Base-by-base conservation (phyloP, 2,797 vertebrate species). In the Pipistrellus kuhlii region DNA sequence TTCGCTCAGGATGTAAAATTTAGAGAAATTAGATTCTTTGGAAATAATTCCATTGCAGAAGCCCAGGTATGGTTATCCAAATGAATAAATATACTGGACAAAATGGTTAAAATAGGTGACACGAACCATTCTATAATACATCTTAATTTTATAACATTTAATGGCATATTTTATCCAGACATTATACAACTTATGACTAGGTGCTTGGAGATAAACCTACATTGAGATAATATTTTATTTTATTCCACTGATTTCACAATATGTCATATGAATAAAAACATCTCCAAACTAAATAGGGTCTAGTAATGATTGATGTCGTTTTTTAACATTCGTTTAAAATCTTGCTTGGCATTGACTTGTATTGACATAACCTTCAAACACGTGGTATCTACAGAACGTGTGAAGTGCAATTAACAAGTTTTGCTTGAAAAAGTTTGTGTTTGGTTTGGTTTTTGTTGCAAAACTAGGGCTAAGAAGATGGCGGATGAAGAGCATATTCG, bases 41-140 rank as follows among this genome's bases (percentile, higher is more conserved):
- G 25, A 96, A 96, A 94, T 77, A 87, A 91, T 73, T 85, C 46
- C 18, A 91, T 48, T 64, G 9, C 35, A 62, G 25, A 91, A 48
- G 0, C 38, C 27, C 66, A 88, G 32, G 83, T 78, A 64, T 11
- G 3, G 25, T 53, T 88, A 88, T 71, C 10, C 25, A 90, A 94
- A 88, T 86, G 77, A 90, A 92, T 41, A 71, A 88, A 80, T 46
- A 44, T 25, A 69, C 32, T 81, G 23, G 32, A 82, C 32, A 55
- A 25, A 81, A 93, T 89, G 17, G 32, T 90, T 93, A 84, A 93
- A 77, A 88, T 44, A 69, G 82, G 20, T 86, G 32, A 75, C 9
- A 46, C 51, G 30, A 86, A 32, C 12, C 12, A 93, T 69, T 85
- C 7, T 2, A 27, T 78, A 91, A 64, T 8, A 66, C 41, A 83